Evolutionary conservation across 2,888 invertebrate genomes (phyloP), one percentile per base, ranked within the genome.

Genomic region (Chrysolina oricalcia): DNA sequence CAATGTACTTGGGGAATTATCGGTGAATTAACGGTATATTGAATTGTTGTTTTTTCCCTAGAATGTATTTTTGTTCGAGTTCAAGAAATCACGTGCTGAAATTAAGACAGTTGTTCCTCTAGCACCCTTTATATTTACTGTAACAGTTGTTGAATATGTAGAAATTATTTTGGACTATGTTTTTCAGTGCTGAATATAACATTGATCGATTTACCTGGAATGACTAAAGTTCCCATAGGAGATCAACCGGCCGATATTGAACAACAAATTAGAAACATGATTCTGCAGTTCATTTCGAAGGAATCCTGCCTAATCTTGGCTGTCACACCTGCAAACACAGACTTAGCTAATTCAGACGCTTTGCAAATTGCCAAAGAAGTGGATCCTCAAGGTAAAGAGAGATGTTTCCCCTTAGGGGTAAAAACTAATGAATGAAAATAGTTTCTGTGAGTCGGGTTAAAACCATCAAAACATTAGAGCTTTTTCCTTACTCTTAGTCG

Each of bases 261-360:
- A 90, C 91, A 92, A 80, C 98, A 98, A 91, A 98, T 99, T 86
- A 95, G 96, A 86, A 91, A 90, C 77, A 98, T 99, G 97, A 95
- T 99, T 83, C 92, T 98, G 90, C 96, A 97, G 89, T 98, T 97
- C 89, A 98, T 99, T 86, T 93, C 93, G 84, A 94, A 96, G 83
- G 98, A 98, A 84, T 97, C 97, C 85, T 98, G 98, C 89, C 93
- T 99, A 78, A 97, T 99, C 87, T 92, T 99, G 86, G 98, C 99
- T 70, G 98, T 99, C 21, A 97, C 98, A 17, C 98, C 99, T 15
- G 99, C 98, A 75, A 99, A 99, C 90, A 94, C 97, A 56, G 99
- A 99, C 91, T 93, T 99, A 89, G 99, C 99, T 75, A 99, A 99
- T 90, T 99, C 98, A 73, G 99, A 99, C 91, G 99, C 99, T 77